Evolutionary conservation across 2,888 invertebrate species (phyloP), one percentile per base, ranked within the genome.

Genomic region (Notodonta dromedarius): DNA sequence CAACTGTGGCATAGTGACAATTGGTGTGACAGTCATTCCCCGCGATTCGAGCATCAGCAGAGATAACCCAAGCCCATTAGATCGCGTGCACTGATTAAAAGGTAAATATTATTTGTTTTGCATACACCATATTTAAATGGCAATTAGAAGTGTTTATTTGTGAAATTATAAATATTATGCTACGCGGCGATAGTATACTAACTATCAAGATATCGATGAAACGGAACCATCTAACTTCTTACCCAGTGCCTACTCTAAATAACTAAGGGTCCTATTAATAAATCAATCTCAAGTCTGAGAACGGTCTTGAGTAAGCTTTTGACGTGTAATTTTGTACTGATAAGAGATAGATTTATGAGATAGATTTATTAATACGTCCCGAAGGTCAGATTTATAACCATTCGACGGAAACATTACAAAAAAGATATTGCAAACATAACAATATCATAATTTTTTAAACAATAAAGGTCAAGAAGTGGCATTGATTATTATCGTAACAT

Each of bases 1-100:
- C 91, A 91, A 88, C 89, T 88, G 91, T 93, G 93, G 93, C 87
- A 90, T 79, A 91, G 92, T 93, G 93, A 93, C 82, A 91, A 93
- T 83, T 91, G 87, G 88, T 90, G 93, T 82, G 88, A 89, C 75
- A 89, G 91, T 78, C 90, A 92, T 87, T 90, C 91, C 61, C 93
- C 93, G 74, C 84, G 87, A 68, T 93, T 90, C 79, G 90, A 93
- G 67, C 85, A 90, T 71, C 93, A 93, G 69, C 90, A 92, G 66
- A 92, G 92, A 89, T 93, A 93, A 80, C 90, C 77, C 77, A 58
- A 78, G 77, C 71, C 79, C 79, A 82, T 77, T 73, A 65, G 70
- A 82, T 82, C 83, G 72, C 85, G 85, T 84, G 83, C 83, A 84
- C 79, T 82, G 83, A 88, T 86, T 82, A 84, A 74, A 84, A 86